phyloP scores from a whole-genome alignment of 2,797 vertebrate genomes.

The Brachyrhaphis roseni region DNA sequence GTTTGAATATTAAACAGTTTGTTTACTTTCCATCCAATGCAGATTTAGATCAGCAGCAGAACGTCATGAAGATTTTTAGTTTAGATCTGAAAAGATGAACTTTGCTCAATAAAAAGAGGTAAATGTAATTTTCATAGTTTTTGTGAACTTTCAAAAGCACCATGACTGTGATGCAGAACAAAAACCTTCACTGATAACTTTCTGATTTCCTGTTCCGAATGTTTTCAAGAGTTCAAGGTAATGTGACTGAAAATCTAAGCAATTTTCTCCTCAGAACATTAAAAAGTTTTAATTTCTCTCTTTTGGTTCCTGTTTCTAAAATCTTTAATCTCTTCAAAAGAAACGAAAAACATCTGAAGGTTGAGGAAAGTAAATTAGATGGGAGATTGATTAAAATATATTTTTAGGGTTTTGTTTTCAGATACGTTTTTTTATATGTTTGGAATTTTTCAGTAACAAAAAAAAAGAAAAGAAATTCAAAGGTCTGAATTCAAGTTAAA shows the following conservation, averaged over 20 bases:
- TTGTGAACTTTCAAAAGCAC: background rate
- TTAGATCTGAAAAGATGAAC: background rate
- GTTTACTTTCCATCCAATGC: background rate
- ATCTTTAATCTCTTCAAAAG: background rate
- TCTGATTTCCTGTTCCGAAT: background rate
- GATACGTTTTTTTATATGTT: background rate
- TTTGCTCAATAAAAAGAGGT: background rate
- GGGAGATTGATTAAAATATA: background rate
- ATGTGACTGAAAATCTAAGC: background rate
- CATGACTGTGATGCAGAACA: background rate
- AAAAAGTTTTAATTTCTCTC: background rate
- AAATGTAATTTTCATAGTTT: background rate
- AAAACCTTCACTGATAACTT: background rate
- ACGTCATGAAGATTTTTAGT: background rate
- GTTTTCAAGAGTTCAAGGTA: background rate
- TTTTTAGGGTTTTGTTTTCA: background rate
- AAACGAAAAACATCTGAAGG: background rate
- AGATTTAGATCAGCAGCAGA: background rate
- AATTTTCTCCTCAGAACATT: background rate
- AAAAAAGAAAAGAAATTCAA: background rate
- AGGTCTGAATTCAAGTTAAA: background rate
- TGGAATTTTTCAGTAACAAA: background rate
- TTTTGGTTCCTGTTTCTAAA: background rate
- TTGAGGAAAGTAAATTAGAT: background rate
- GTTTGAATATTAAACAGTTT: background rate